Conservation (phyloP, 2,113 vertebrate species). For the Sinocyclocheilus anophthalmus region DNA sequence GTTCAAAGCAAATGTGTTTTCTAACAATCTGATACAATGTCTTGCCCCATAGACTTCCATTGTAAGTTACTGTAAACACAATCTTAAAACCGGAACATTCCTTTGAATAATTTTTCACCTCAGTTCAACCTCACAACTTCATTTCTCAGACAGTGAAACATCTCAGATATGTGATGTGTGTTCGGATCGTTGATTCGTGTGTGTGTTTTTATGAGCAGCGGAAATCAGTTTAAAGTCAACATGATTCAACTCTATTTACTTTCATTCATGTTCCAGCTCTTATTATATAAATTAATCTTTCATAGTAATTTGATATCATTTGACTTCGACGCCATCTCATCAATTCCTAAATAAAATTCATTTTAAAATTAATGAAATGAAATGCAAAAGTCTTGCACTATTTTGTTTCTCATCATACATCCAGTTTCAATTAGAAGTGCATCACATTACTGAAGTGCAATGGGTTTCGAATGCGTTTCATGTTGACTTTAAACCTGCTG, state of each 20-base stretch:
- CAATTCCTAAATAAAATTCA: not conserved
- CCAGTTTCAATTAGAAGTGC: not conserved
- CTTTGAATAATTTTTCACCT: not conserved
- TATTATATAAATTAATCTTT: not conserved
- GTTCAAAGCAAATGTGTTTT: not conserved
- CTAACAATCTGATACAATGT: not conserved
- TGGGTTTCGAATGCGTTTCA: not conserved
- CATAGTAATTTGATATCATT: not conserved
- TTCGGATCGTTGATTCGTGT: too few species aligned
- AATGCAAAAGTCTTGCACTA: not conserved
- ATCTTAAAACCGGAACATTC: not conserved
- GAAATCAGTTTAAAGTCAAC: conserved; percentile 9
- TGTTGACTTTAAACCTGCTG: not conserved
- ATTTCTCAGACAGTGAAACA: not conserved
- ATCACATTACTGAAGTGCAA: not conserved
- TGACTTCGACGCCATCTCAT: not conserved
- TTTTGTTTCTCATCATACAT: not conserved
- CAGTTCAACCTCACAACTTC: not conserved
- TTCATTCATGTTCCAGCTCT: not conserved
- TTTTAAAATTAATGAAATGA: not conserved
- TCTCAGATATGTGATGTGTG: not conserved
- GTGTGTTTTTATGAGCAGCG: not conserved
- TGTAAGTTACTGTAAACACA: not conserved
- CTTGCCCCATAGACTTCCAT: not conserved
- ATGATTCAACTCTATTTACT: not conserved